A percentile compares a stretch with the other conserved stretches of the same genome.
Evolutionary conservation across 2,888 invertebrate genomes (phyloP).

Genomic region (Lysandra bellargus): DNA sequence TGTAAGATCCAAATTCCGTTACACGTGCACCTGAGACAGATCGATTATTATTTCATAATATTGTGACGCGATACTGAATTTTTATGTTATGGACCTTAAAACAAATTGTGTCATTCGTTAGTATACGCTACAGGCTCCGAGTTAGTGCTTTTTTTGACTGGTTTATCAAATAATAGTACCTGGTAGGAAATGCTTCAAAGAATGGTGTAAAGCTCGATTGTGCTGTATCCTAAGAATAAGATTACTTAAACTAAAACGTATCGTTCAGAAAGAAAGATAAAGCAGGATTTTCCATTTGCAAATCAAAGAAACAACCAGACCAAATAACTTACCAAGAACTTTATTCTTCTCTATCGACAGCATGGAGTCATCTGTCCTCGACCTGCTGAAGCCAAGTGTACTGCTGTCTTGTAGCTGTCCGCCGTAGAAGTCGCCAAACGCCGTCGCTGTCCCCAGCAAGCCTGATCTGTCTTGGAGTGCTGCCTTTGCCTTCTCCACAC

Average conservation of each 20-base stretch:
- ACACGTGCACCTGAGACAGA: constrained; percentile 30
- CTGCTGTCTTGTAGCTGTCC: constrained; percentile 72
- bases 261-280: neutral
- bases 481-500: constrained; percentile 94
- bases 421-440: constrained; percentile 85
- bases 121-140: constrained; percentile 6
- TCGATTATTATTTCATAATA: constrained; percentile 39
- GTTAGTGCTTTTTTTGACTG: constrained; percentile 5
- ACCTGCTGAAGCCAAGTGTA: constrained; percentile 64
- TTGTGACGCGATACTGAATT: constrained; percentile 25
- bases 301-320: neutral
- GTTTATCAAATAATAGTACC: neutral
- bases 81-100: constrained; percentile 25
- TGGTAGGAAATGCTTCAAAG: neutral
- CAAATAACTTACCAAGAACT: constrained; percentile 60
- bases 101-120: constrained; percentile 31
- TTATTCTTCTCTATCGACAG: constrained; percentile 72
- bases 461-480: constrained; percentile 87
- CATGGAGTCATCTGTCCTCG: constrained; percentile 70
- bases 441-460: constrained; percentile 85
- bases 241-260: neutral
- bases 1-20: constrained; percentile 39
- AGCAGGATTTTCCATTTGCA: neutral
- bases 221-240: too few species aligned
- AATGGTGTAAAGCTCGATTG: too few species aligned